phyloP scores from a whole-genome alignment of 2,113 vertebrate genomes.

The Ctenodactylus gundi region DNA sequence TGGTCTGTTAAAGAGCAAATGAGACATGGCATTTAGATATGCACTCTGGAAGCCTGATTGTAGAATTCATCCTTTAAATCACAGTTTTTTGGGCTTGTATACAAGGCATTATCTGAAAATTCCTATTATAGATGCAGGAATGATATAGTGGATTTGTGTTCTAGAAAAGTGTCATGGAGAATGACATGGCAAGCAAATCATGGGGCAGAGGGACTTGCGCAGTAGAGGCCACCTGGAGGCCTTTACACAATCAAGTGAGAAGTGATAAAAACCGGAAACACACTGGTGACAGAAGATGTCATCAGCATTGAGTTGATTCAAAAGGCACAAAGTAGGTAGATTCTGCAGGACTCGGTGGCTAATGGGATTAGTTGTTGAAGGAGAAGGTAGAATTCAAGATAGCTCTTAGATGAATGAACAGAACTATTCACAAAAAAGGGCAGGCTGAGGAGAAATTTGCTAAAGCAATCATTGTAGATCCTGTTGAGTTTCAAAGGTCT shows the following conservation, averaged over 20 bases:
- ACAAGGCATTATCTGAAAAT: background rate
- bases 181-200: background rate
- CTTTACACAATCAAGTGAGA: conserved; percentile 41
- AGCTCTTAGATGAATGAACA: background rate
- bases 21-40: background rate
- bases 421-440: background rate
- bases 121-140: conserved; percentile 4
- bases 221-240: background rate
- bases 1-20: background rate
- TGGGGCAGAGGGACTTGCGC: background rate
- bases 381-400: conserved; percentile 51
- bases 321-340: conserved; percentile 22
- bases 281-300: conserved; percentile 28
- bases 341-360: background rate
- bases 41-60: background rate
- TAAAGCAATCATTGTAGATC: background rate
- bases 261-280: conserved; percentile 45
- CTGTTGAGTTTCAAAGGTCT: background rate
- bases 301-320: conserved; percentile 36
- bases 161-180: background rate
- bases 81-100: background rate
- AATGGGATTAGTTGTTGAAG: conserved; percentile 51
- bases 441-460: background rate
- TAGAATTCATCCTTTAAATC: background rate
- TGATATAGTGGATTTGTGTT: background rate